Evolutionary conservation across 2,113 vertebrate genomes (phyloP).

Genomic region (Oryzias woworae): DNA sequence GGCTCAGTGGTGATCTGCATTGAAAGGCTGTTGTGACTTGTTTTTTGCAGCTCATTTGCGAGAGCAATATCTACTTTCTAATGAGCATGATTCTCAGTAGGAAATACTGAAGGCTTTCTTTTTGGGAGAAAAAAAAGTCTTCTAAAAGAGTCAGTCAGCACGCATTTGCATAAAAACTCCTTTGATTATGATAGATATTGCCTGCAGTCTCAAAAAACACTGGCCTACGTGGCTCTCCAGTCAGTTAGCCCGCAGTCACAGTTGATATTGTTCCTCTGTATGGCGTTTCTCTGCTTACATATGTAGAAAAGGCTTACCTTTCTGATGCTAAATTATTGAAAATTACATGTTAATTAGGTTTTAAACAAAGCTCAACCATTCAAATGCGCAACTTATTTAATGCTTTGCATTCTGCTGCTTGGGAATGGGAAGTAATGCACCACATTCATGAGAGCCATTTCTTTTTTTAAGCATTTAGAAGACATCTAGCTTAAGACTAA

Average conservation of each 20-base stretch:
- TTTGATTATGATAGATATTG: conserved; percentile 72
- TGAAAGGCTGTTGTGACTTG: conserved; percentile 23
- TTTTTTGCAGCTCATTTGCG: conserved; percentile 54
- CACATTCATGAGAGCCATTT: conserved; percentile 39
- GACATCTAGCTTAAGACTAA: conserved; percentile 35
- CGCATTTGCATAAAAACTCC: conserved; percentile 67
- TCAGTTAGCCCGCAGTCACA: conserved; percentile 65
- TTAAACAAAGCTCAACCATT: conserved; percentile 46
- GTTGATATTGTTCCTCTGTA: conserved; percentile 59
- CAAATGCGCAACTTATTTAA: conserved; percentile 7
- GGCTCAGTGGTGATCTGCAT: conserved; percentile 27
- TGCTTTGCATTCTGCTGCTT: conserved; percentile 19
- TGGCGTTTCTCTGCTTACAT: conserved; percentile 23
- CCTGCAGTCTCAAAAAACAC: conserved; percentile 64
- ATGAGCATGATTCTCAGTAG: conserved; percentile 63
- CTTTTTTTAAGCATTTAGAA: conserved; percentile 43
- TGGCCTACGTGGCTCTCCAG: conserved; percentile 64
- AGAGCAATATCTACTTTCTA: conserved; percentile 59
- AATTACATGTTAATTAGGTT: conserved; percentile 55
- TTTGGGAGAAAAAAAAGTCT: conserved; percentile 5
- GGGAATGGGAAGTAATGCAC: conserved; percentile 24
- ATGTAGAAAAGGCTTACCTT: conserved; percentile 32
- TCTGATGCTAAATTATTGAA: conserved; percentile 42
- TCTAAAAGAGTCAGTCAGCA: conserved; percentile 72
- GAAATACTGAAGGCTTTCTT: conserved; percentile 61